Evolutionary conservation across 2,113 vertebrate genomes (phyloP), one percentile per base, ranked within the genome.

Genomic region (Urocolius indicus): DNA sequence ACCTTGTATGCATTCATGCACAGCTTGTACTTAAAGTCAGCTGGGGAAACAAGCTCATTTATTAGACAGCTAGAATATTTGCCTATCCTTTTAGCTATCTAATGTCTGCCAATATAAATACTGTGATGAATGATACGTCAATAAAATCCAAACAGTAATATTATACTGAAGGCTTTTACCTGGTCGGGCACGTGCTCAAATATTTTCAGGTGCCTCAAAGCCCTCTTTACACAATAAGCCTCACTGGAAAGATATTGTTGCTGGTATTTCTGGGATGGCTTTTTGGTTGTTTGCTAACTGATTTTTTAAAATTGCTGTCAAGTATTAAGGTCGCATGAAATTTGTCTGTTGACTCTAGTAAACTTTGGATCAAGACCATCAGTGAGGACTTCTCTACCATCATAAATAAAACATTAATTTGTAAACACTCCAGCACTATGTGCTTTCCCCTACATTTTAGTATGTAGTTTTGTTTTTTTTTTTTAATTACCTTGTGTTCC

Each of bases 221-320:
- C 13, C 30, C 12, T 87, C 51, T 11, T n/a, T 43, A 74, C 62
- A 81, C 38, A 85, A 16, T 72, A 34, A 89, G 15, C 30, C 22
- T 7, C 65, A 18, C 15, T 75, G 49, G 78, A 46, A 30, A 23
- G 36, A 68, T 80, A n/a, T 46, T 93, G 32, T 74, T 94, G 43
- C 48, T 95, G 62, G n/a, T 84, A 48, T 91, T 96, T 95, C 51
- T 77, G 17, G 84, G 48, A 67, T 76, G 82, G 65, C 43, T 93
- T 79, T 84, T 84, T 91, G 48, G 12, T 29, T 61, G 73, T 48
- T 93, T 93, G n/a, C 51, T 91, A 16, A 13, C 26, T 51, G 41
- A 41, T 23, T 41, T 88, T 85, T 77, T 77, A 21, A 51, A 84
- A 65, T 46, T 80, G 12, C 29, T 78, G 30, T 74, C 27, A 88